Base-by-base conservation (phyloP, 2,888 invertebrate genomes). In the Mythimna pallens region DNA sequence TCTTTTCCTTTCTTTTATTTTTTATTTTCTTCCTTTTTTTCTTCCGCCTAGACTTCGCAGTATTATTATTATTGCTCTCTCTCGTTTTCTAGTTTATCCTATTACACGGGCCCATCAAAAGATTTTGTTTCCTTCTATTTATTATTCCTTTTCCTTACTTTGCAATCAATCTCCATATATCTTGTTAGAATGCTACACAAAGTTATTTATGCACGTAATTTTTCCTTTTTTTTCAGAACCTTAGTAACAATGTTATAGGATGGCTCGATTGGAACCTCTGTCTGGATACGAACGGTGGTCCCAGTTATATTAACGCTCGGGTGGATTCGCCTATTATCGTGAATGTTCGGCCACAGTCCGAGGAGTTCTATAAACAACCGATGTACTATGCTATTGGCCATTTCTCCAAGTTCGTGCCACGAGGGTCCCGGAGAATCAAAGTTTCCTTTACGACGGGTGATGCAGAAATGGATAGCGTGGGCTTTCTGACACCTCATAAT, bases 311-410 rank as follows among this genome's bases (percentile, higher is more conserved):
- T n/a, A 52, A 54, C 14, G 17, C 43, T 4, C 0, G n/a, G 8
- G 65, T 69, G 9, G 82, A 82, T 25, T 76, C 82, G 6, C 72
- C 82, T 1, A 66, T 82, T 25, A 80, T 77, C 20, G 71, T 82
- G 3, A 66, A 70, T 34, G 65, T 14, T 61, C 59, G 40, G 59
- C 40, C 76, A 10, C 36, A 43, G 3, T 50, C 52, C 0, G 75
- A 73, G 14, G 82, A 83, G 66, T 80, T 82, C 20, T 75, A 80
- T 90, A 99, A 99, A 88, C 98, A 99, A 88, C 99, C 99, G 0
- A 98, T 98, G 97, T 99, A 97, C 92, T 99, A 99, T 91, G 97
- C 97, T 0, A 91, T 99, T 84, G 98, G 98, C 0, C 99, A 99
- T 90, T 97, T 98, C 87, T 97, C 97, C 72, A 97, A 97, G 92